phyloP scores from a whole-genome alignment of 2,888 invertebrate genomes.

The Sialis lutaria region DNA sequence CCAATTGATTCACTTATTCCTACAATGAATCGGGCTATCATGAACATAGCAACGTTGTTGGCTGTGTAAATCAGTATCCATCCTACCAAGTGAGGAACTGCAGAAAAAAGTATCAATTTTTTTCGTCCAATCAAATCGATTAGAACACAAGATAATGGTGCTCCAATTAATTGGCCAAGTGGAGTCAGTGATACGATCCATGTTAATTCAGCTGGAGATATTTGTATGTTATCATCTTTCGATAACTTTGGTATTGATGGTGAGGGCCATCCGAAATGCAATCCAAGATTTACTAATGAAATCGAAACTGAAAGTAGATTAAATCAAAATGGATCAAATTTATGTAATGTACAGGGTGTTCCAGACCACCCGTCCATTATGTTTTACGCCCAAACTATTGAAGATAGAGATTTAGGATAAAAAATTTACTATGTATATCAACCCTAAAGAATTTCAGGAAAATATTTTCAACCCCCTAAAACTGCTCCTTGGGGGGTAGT shows the following conservation, averaged over 20 bases:
- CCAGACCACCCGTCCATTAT: too few relatives aligned
- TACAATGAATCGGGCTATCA: slow-evolving; percentile 28
- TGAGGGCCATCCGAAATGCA: slow-evolving; percentile 4
- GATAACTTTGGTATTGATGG: slow-evolving; percentile 1
- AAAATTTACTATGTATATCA: too few relatives aligned
- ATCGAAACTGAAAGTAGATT: neutral
- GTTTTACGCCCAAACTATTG: too few relatives aligned
- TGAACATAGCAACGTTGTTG: neutral
- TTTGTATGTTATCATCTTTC: neutral
- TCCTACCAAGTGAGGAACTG: slow-evolving; percentile 1
- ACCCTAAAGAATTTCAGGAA: too few relatives aligned
- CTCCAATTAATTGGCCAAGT: slow-evolving; percentile 4
- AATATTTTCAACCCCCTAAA: too few relatives aligned
- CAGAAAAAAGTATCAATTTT: neutral
- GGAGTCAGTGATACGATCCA: slow-evolving; percentile 3
- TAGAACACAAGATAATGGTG: neutral
- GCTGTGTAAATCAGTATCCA: slow-evolving; percentile 4
- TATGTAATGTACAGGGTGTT: too few relatives aligned
- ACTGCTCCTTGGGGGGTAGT: too few relatives aligned
- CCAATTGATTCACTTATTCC: slow-evolving; percentile 34
- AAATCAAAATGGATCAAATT: too few relatives aligned
- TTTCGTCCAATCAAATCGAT: slow-evolving; percentile 3
- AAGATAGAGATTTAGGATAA: too few relatives aligned
- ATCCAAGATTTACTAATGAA: neutral
- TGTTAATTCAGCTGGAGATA: slow-evolving; percentile 1